Evolutionary conservation across 1,140 invertebrate species (phyloP).

Genomic region (Halesus radiatus): DNA sequence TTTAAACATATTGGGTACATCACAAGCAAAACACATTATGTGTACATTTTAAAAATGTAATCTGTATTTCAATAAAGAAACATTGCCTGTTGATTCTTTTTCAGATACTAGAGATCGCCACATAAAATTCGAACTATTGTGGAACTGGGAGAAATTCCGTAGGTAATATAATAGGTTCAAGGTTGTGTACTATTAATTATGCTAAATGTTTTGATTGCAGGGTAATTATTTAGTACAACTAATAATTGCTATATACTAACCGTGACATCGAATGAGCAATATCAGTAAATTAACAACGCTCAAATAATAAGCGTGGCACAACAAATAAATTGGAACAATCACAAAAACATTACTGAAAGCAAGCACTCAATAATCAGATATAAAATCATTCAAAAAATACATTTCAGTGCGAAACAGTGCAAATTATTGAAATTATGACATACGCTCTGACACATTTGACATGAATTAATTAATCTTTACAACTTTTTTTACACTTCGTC

Average conservation of each 20-base stretch:
- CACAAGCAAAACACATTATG: no score
- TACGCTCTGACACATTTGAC: constrained; percentile 33
- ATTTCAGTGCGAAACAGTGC: constrained; percentile 1
- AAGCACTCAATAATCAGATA: not conserved
- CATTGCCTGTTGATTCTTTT: no score
- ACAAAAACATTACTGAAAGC: not conserved
- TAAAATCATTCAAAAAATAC: constrained; percentile 9
- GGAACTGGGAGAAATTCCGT: no score
- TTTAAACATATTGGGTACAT: no score
- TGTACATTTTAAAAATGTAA: no score
- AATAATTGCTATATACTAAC: constrained; percentile 7
- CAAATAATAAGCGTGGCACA: not conserved
- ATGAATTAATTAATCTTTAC: not conserved
- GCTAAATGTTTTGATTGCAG: not conserved
- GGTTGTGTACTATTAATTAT: not conserved
- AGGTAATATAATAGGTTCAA: no score
- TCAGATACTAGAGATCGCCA: no score
- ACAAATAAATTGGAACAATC: not conserved
- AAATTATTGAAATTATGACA: constrained; percentile 12
- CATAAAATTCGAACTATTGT: no score
- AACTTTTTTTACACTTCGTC: constrained; percentile 19
- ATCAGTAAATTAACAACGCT: not conserved
- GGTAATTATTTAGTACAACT: no score
- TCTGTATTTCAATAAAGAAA: no score
- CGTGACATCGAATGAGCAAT: constrained; percentile 19